Evolutionary conservation across 2,888 invertebrate genomes (phyloP).

Genomic region (Meteorus cinctellus): DNA sequence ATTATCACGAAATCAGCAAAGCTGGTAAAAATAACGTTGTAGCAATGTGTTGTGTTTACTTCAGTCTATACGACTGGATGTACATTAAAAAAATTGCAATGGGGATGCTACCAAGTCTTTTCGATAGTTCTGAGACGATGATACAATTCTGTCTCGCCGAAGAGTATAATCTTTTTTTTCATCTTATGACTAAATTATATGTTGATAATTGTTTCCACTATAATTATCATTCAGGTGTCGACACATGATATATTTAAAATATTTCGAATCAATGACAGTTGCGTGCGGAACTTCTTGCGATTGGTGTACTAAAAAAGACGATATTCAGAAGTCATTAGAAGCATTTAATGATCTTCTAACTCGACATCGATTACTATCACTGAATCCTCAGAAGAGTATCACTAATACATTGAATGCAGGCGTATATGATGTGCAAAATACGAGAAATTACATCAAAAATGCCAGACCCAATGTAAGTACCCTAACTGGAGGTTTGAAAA

Average conservation of each 20-base stretch:
- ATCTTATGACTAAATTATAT: not conserved
- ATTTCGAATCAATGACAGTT: not conserved
- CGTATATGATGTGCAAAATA: not conserved
- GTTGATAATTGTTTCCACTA: not conserved
- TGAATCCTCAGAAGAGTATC: not conserved
- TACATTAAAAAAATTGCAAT: not conserved
- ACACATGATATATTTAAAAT: slow-evolving; percentile 5
- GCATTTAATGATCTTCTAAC: slow-evolving; percentile 3
- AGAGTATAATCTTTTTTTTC: not conserved
- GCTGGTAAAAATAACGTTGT: not conserved
- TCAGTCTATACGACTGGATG: slow-evolving; percentile 23
- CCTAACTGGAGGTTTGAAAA: not conserved
- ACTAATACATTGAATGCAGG: not conserved
- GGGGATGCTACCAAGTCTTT: not conserved
- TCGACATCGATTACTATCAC: slow-evolving; percentile 3
- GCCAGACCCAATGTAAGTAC: not conserved
- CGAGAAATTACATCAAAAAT: not conserved
- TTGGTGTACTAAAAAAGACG: not conserved
- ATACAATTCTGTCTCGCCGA: slow-evolving; percentile 14
- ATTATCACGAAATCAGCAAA: slow-evolving; percentile 21
- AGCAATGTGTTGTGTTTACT: slow-evolving; percentile 7
- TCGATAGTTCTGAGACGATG: not conserved
- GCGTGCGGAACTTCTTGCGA: not conserved
- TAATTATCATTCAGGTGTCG: slow-evolving; percentile 19
- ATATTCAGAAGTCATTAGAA: not conserved